These are phyloP conservation scores for Ephydatia muelleri DNA, from an alignment of 37 sponge, comb jelly and placozoan species.

Conservation along the genomic window DNA sequence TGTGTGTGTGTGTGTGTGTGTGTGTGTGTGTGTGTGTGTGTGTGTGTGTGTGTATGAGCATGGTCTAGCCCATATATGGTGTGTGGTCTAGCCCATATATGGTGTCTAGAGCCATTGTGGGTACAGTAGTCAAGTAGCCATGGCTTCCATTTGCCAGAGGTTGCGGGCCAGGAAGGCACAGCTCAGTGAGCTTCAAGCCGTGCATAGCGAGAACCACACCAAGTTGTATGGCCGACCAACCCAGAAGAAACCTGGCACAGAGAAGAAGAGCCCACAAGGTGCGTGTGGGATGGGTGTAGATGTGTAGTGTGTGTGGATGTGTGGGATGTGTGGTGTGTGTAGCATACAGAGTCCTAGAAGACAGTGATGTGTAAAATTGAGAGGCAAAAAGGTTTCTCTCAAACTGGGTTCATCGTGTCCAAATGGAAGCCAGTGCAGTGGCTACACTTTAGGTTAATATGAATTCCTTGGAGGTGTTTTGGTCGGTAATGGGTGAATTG, in stretches of 20 bases:
- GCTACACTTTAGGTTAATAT: too few species aligned
- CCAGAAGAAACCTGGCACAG: slow-evolving; percentile 50
- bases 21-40: neutral
- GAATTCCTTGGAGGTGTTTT: too few species aligned
- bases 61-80: neutral
- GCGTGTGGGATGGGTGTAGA: slow-evolving; percentile 18
- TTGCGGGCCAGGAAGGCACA: slow-evolving; percentile 77
- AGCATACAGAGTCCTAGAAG: too few species aligned
- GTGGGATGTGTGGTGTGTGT: slow-evolving; percentile 18
- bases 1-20: neutral
- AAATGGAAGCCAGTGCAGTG: too few species aligned
- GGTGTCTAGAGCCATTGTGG: neutral
- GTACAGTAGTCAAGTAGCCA: neutral
- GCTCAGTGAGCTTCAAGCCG: slow-evolving; percentile 66
- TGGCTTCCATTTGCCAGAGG: slow-evolving; percentile 33
- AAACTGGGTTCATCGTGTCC: too few species aligned
- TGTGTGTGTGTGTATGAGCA: neutral
- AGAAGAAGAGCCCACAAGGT: slow-evolving; percentile 35
- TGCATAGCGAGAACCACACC: slow-evolving; percentile 87
- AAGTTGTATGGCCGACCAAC: slow-evolving; percentile 66
- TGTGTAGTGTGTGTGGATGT: slow-evolving; percentile 8
- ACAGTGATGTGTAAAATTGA: too few species aligned
- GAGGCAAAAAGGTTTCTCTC: too few species aligned
- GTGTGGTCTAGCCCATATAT: neutral
- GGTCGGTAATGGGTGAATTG: too few species aligned